Conservation (phyloP, 2,113 vertebrate species). For the Pavo muticus region DNA sequence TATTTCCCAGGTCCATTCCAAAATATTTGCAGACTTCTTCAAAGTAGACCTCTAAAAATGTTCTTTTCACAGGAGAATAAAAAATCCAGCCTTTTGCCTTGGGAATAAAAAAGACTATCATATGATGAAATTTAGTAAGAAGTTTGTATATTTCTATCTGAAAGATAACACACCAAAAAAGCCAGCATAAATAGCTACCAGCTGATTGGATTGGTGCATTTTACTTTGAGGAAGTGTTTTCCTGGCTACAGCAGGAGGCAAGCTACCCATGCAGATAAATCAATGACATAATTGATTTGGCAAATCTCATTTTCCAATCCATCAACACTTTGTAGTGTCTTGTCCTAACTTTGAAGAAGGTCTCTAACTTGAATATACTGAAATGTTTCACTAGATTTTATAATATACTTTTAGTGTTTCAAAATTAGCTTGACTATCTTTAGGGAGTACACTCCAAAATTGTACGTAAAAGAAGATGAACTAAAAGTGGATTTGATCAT, state of each 20-base stretch:
- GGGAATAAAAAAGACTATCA: background rate
- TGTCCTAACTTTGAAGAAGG: conserved; percentile 3
- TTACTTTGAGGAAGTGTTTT: background rate
- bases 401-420: background rate
- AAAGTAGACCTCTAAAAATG: background rate
- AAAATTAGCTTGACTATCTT: background rate
- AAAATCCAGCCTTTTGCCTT: background rate
- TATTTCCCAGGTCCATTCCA: background rate
- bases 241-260: background rate
- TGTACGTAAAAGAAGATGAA: background rate
- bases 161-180: background rate
- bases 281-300: conserved; percentile 13
- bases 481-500: background rate
- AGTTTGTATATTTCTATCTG: background rate
- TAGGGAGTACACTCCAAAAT: background rate
- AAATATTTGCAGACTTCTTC: background rate
- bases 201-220: background rate
- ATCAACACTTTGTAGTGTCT: background rate
- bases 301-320: conserved; percentile 39
- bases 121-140: background rate
- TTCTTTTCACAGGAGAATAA: background rate
- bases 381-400: background rate
- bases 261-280: conserved; percentile 30
- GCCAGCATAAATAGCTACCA: background rate
- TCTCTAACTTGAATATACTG: background rate